Percentiles rank a stretch among this genome's conserved stretches.
Conservation (phyloP, 2,888 invertebrate genomes). For the Eristalinus aeneus region DNA sequence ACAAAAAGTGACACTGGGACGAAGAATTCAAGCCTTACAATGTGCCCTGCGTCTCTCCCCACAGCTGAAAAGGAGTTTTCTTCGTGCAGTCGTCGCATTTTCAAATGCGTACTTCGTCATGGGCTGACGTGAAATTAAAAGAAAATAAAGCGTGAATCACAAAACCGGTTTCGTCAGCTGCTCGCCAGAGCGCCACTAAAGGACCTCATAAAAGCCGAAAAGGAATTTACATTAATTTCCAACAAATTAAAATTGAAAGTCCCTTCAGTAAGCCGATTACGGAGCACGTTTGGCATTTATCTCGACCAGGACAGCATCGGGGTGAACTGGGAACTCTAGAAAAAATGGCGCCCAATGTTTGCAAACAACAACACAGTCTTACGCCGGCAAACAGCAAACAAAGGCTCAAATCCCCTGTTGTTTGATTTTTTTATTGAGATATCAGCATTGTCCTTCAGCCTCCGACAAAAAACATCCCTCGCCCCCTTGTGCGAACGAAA, state of each 20-base stretch:
- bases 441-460: conserved; percentile 56
- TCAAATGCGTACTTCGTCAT: neutral
- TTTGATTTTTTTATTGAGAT: conserved; percentile 56
- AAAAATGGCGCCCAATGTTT: conserved; percentile 62
- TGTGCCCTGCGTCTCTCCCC: neutral
- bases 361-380: conserved; percentile 56
- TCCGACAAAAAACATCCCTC: conserved; percentile 48
- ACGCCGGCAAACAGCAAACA: conserved; percentile 43
- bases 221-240: conserved; percentile 66
- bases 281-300: conserved; percentile 29
- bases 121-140: conserved; percentile 35
- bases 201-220: neutral
- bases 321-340: neutral
- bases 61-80: neutral
- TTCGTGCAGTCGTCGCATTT: conserved; percentile 4
- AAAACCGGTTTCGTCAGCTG: conserved; percentile 36
- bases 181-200: neutral
- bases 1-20: conserved; percentile 8
- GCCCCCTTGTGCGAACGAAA: conserved; percentile 24
- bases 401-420: conserved; percentile 21
- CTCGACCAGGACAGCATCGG: conserved; percentile 5
- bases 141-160: conserved; percentile 47
- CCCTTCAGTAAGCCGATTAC: conserved; percentile 61
- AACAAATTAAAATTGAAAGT: conserved; percentile 63
- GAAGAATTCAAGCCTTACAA: neutral